Conservation (phyloP, 2,888 invertebrate species). For the Mylabris sibirica region DNA sequence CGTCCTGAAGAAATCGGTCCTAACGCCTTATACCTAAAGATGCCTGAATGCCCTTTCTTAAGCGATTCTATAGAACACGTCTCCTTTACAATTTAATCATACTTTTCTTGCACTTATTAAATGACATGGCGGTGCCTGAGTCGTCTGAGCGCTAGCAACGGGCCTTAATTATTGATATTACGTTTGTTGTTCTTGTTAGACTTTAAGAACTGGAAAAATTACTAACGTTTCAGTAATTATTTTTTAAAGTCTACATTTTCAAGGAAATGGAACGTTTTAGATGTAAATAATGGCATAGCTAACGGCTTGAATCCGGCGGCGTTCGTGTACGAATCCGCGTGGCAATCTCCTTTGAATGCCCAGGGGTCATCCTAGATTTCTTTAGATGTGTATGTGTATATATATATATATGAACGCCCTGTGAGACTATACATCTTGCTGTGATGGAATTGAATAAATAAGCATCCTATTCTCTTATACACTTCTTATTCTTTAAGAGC, state of each 20-base stretch:
- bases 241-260: conserved; percentile 26
- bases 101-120: no score
- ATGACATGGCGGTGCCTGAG: no score
- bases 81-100: no score
- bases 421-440: conserved; percentile 50
- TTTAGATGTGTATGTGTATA: conserved; percentile 36
- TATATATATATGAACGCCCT: no score
- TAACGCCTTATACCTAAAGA: no score
- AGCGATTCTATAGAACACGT: no score
- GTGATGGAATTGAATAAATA: conserved; percentile 52
- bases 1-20: no score
- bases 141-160: no score
- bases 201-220: no score
- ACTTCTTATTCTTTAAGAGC: conserved; percentile 40
- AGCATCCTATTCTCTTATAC: conserved; percentile 51
- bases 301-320: conserved; percentile 34
- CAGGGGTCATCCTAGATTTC: conserved; percentile 50
- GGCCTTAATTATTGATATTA: no score
- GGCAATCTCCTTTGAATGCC: conserved; percentile 54
- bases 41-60: no score
- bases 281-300: conserved; percentile 33
- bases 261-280: conserved; percentile 27
- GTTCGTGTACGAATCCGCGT: conserved; percentile 45
- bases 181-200: neutral
- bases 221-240: conserved; percentile 19